Percentiles rank a stretch among this genome's conserved stretches.
These are phyloP conservation scores for Tapirus terrestris DNA, from an alignment of 2,113 vertebrate genomes.

Conservation along the genomic window DNA sequence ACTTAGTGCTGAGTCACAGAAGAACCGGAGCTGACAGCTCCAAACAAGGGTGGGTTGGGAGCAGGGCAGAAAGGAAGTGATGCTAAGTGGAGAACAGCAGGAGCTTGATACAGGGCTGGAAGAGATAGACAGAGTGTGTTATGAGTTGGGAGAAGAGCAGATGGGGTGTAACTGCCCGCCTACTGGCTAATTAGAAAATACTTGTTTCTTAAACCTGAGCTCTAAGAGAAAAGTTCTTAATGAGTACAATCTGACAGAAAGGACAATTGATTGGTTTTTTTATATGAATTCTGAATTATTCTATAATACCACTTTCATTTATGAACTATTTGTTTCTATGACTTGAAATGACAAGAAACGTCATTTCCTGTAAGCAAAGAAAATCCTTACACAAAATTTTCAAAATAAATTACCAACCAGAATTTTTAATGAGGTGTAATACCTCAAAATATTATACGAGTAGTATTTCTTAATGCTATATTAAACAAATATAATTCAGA, in stretches of 20 bases:
- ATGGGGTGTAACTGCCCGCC: slow-evolving; percentile 21
- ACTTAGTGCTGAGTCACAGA: slow-evolving; percentile 43
- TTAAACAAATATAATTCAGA: slow-evolving; percentile 38
- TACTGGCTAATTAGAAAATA: slow-evolving; percentile 46
- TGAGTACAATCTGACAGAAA: not conserved
- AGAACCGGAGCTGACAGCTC: slow-evolving; percentile 32
- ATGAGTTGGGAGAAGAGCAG: not conserved
- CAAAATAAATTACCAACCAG: slow-evolving; percentile 7
- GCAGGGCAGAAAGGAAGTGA: slow-evolving; percentile 28
- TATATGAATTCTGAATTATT: not conserved
- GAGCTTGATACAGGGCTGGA: not conserved
- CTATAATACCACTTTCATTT: not conserved
- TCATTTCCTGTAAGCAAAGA: not conserved
- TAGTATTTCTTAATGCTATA: not conserved
- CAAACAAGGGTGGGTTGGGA: not conserved
- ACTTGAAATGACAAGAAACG: slow-evolving; percentile 32
- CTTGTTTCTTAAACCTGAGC: slow-evolving; percentile 31
- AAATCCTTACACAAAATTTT: not conserved
- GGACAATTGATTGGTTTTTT: not conserved
- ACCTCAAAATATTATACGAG: not conserved
- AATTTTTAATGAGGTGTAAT: not conserved
- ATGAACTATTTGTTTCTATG: not conserved
- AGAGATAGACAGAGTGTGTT: slow-evolving; percentile 7
- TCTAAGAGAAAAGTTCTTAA: not conserved
- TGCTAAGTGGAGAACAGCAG: slow-evolving; percentile 25